These are phyloP conservation scores for Istiophorus platypterus DNA, from an alignment of 2,113 vertebrate genomes.

Conservation along the genomic window DNA sequence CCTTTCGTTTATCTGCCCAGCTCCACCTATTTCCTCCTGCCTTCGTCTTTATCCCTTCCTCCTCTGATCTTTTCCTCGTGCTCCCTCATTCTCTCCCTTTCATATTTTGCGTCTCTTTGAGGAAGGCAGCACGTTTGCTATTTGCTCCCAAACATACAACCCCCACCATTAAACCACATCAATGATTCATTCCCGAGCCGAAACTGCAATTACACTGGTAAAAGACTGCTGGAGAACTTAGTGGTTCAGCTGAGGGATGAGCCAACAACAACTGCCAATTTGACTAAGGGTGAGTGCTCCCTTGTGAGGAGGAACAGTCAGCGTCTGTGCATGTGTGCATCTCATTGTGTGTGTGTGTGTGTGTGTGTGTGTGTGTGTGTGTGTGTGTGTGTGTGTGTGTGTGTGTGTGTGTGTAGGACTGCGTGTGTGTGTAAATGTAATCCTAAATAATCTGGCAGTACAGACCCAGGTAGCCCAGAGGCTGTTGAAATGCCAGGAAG, in stretches of 20 bases:
- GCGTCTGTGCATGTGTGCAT: slow-evolving; percentile 38
- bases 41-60: slow-evolving; percentile 33
- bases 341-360: slow-evolving; percentile 4
- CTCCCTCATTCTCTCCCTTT: slow-evolving; percentile 22
- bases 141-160: slow-evolving; percentile 42
- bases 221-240: slow-evolving; percentile 63
- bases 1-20: slow-evolving; percentile 10
- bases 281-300: slow-evolving; percentile 61
- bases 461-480: slow-evolving; percentile 68
- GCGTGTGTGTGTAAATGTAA: slow-evolving; percentile 56
- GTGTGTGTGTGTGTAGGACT: slow-evolving; percentile 20
- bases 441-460: slow-evolving; percentile 77
- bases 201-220: slow-evolving; percentile 70
- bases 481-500: slow-evolving; percentile 67
- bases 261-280: slow-evolving; percentile 75
- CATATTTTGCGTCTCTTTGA: slow-evolving; percentile 42
- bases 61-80: slow-evolving; percentile 54
- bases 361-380: slow-evolving; percentile 13
- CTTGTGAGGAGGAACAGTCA: slow-evolving; percentile 32
- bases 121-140: slow-evolving; percentile 47
- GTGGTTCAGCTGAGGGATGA: slow-evolving; percentile 61
- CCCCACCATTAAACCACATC: slow-evolving; percentile 63
- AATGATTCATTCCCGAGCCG: slow-evolving; percentile 65
- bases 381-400: slow-evolving; percentile 14
- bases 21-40: slow-evolving; percentile 21